A percentile compares a stretch with the other conserved stretches of the same genome.
Conservation (phyloP, 2,888 invertebrate species). For the Aplocera efformata region DNA sequence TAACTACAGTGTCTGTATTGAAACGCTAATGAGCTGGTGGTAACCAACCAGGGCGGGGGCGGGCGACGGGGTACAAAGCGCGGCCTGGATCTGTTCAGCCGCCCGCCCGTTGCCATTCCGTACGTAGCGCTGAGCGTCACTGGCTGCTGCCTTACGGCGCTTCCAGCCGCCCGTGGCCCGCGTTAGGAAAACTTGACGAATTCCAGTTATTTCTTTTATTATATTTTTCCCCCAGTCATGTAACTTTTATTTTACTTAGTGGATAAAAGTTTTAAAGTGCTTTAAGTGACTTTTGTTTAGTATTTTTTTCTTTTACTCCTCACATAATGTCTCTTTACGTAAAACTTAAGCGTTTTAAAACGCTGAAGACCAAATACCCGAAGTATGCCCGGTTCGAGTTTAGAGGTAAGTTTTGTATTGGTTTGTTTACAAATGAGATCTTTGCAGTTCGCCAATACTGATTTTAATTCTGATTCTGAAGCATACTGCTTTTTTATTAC, state of each 20-base stretch:
- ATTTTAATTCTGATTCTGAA: too few species aligned
- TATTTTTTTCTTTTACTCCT: constrained; percentile 1
- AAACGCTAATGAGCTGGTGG: constrained; percentile 28
- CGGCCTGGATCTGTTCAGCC: constrained; percentile 30
- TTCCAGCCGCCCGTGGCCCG: constrained; percentile 16
- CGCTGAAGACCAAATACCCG: constrained; percentile 84
- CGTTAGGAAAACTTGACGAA: constrained; percentile 29
- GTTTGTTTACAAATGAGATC: too few species aligned
- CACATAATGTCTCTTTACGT: constrained; percentile 84
- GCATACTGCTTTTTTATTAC: too few species aligned
- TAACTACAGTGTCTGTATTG: too few species aligned
- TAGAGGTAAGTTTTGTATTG: constrained; percentile 82
- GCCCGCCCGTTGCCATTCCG: constrained; percentile 47
- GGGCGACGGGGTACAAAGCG: constrained; percentile 42
- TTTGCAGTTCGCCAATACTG: too few species aligned
- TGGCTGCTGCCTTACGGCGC: constrained; percentile 22
- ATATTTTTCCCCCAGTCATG: constrained; percentile 2
- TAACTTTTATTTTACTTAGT: constrained; percentile 1
- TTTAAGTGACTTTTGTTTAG: neutral
- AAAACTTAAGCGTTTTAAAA: constrained; percentile 84
- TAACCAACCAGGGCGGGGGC: constrained; percentile 11
- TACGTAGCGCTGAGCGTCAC: constrained; percentile 25
- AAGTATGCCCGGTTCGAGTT: constrained; percentile 86
- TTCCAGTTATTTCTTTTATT: constrained; percentile 3
- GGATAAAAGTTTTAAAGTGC: neutral